These are phyloP conservation scores for Drosophila murphyi DNA, from an alignment of 1,140 invertebrate species.

Conservation along the genomic window DNA sequence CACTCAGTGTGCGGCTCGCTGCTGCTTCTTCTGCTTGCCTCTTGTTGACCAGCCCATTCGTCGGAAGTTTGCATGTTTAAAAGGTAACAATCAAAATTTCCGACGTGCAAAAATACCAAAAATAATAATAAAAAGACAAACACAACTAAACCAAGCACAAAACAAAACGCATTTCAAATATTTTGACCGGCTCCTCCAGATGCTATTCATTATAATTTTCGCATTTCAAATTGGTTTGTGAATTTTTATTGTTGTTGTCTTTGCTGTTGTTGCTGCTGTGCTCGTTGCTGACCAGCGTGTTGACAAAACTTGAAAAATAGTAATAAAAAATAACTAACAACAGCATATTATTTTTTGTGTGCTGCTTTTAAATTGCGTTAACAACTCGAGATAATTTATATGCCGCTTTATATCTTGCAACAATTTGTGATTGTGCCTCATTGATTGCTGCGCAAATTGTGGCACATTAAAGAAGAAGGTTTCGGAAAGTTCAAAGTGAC, in stretches of 20 bases:
- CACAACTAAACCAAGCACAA: slow-evolving; percentile 19
- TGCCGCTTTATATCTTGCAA: slow-evolving; percentile 25
- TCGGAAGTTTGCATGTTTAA: slow-evolving; percentile 60
- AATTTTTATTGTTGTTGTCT: slow-evolving; percentile 6
- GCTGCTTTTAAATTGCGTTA: slow-evolving; percentile 29
- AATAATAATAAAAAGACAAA: slow-evolving; percentile 27
- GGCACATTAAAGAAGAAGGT: slow-evolving; percentile 49
- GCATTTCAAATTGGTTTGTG: slow-evolving; percentile 24
- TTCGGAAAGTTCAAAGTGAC: slow-evolving; percentile 1
- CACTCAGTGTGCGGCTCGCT: not conserved
- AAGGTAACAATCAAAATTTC: slow-evolving; percentile 37
- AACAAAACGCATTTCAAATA: slow-evolving; percentile 49
- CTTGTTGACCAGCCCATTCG: slow-evolving; percentile 20
- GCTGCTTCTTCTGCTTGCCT: not conserved
- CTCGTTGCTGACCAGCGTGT: slow-evolving; percentile 28
- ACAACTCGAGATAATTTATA: slow-evolving; percentile 60
- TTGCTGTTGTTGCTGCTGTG: slow-evolving; percentile 3
- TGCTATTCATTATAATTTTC: slow-evolving; percentile 56
- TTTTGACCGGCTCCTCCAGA: slow-evolving; percentile 31
- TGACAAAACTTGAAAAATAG: slow-evolving; percentile 24
- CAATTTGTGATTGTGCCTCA: slow-evolving; percentile 28
- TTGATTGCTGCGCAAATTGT: slow-evolving; percentile 1
- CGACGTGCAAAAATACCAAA: slow-evolving; percentile 12
- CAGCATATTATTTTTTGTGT: slow-evolving; percentile 5
- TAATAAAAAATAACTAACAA: not conserved